Conservation (phyloP, 2,888 invertebrate species). For the Tenthredo amoena region DNA sequence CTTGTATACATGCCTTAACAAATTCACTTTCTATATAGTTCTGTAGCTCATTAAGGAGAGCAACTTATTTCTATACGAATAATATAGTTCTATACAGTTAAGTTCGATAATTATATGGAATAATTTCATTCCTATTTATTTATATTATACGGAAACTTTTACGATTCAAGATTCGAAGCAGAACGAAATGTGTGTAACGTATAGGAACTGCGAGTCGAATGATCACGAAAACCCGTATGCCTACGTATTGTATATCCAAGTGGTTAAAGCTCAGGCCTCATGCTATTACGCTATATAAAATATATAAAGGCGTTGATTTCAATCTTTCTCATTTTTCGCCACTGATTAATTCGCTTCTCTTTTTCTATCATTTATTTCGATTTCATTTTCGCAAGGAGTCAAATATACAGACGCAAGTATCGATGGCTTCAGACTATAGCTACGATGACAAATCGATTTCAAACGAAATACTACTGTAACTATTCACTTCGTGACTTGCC, state of each 20-base stretch:
- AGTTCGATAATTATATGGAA: background rate
- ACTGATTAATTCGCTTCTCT: too few relatives aligned
- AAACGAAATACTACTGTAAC: background rate
- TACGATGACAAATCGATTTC: constrained; percentile 10
- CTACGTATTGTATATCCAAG: too few relatives aligned
- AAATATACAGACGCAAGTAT: background rate
- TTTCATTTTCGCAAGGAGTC: constrained; percentile 4
- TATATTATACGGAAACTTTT: background rate
- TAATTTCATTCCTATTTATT: constrained; percentile 1
- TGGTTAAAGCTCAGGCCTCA: too few relatives aligned
- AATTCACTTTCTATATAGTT: constrained; percentile 38
- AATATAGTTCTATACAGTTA: background rate
- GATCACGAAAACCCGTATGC: too few relatives aligned
- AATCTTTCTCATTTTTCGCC: too few relatives aligned
- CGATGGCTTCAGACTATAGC: background rate
- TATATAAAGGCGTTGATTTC: too few relatives aligned
- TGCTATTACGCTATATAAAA: too few relatives aligned
- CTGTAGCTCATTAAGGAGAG: constrained; percentile 14
- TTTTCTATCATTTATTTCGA: background rate
- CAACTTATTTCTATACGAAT: background rate
- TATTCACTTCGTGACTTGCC: background rate
- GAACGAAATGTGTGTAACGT: background rate
- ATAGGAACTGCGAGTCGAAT: too few relatives aligned
- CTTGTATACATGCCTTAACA: background rate
- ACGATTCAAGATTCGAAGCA: background rate